phyloP scores from a whole-genome alignment of 2,113 vertebrate species.

The Pantherophis guttatus region DNA sequence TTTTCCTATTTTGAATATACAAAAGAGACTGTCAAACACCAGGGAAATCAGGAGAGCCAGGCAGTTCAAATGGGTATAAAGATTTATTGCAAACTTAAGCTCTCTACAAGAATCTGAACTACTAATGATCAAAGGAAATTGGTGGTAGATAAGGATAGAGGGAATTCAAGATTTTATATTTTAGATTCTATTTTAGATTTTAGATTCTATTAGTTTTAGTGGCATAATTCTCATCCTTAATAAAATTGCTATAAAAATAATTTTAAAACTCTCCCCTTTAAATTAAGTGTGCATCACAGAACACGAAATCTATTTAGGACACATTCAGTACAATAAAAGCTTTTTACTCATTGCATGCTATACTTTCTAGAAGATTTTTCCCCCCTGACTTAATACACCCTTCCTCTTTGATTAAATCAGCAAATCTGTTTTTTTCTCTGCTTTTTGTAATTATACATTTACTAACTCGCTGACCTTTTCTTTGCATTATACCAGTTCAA shows the following conservation, averaged over 20 bases:
- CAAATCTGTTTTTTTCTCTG: neutral
- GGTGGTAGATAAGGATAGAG: no score
- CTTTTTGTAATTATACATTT: neutral
- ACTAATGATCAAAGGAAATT: no score
- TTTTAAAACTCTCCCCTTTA: neutral
- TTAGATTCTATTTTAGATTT: neutral
- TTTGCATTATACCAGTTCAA: neutral
- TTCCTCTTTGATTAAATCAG: neutral
- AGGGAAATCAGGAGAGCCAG: no score
- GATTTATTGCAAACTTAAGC: no score
- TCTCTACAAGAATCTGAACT: no score
- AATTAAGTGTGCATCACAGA: neutral
- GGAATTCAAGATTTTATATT: no score
- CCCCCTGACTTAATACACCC: neutral
- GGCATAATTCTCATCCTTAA: neutral
- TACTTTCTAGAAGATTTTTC: neutral
- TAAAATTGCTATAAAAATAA: neutral
- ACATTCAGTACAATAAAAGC: neutral
- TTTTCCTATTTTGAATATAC: neutral
- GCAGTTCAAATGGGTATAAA: no score
- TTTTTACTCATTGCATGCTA: neutral
- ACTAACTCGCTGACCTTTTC: neutral
- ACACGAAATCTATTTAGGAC: neutral
- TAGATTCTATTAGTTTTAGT: neutral
- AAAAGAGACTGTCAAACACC: neutral